Evolutionary conservation across 2,888 invertebrate species (phyloP), one percentile per base, ranked within the genome.

Genomic region (Osmoderma eremita): DNA sequence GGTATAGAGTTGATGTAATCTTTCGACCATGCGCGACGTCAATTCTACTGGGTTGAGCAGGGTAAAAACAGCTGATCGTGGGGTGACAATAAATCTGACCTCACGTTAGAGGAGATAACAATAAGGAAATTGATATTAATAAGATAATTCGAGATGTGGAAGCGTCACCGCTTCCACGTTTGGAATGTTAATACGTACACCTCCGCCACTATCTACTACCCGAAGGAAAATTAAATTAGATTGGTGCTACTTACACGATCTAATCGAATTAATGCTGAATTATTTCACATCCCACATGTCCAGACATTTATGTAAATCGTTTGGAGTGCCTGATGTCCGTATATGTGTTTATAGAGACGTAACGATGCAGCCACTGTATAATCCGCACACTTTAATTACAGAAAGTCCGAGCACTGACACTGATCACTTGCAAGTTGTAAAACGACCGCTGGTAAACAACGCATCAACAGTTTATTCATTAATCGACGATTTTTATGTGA

Each of bases 41-140:
- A 48, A 20, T 48, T 41, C 13, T 58, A 30, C 8, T 4, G 39
- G 3, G 30, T 36, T 22, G 63, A 62, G 58, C 65, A 64, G 66
- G 67, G 70, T 66, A 56, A 45, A 42, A 68, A 65, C 70, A 73
- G 70, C 71, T 69, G 71, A 71, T 71, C 53, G 12, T 48, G 39
- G 63, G 62, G 62, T 68, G 65, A 73, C 72, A 76, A 79, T 78
- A 79, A 78, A 79, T 79, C 78, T 78, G 80, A 80, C 78, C 79
- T 79, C 78, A 64, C 65, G 61, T 64, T 65, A 67, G 75, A 77
- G 73, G 73, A 75, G 70, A 72, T 73, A 48, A 18, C 75, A 75
- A 77, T 75, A 72, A 73, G 73, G 74, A 77, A 79, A 79, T 79
- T 78, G 79, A 77, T 78, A 78, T 78, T 80, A 80, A 80, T 78